These are phyloP conservation scores for Seriola dumerili DNA, from an alignment of 2,113 vertebrate genomes.

Conservation along the genomic window DNA sequence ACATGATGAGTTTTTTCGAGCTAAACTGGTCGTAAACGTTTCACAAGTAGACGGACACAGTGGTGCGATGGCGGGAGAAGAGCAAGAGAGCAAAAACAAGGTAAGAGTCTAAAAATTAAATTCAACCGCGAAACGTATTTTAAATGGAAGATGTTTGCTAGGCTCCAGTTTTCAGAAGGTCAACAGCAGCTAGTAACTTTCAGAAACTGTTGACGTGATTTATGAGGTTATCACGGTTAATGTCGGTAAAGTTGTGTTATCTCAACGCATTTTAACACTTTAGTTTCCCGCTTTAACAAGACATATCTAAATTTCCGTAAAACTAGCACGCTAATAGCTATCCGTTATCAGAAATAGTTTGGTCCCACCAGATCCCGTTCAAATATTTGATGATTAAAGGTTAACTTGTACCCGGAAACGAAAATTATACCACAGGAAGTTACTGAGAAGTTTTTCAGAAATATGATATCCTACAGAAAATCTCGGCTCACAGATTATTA, in stretches of 20 bases:
- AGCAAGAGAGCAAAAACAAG: conserved; percentile 32
- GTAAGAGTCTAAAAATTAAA: background rate
- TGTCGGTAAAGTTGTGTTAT: too few relatives aligned
- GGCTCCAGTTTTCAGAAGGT: conserved; percentile 42
- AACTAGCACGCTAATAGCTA: background rate
- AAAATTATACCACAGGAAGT: accelerated
- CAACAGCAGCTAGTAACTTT: background rate
- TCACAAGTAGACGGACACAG: accelerated
- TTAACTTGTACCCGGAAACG: background rate
- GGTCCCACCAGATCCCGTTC: background rate
- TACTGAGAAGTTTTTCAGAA: background rate
- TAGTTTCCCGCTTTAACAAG: too few relatives aligned
- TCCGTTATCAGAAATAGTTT: background rate
- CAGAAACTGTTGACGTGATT: background rate
- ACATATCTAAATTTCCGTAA: background rate
- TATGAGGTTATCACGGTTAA: too few relatives aligned
- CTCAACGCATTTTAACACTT: too few relatives aligned
- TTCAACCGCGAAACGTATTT: background rate
- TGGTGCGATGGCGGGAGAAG: conserved; percentile 51
- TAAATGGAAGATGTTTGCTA: background rate
- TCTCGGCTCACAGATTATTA: background rate
- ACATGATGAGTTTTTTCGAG: accelerated
- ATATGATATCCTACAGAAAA: too few relatives aligned
- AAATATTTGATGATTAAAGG: background rate
- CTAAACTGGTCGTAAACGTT: accelerated